These are phyloP conservation scores for Antedon mediterranea DNA, from an alignment of 53 echinoderm and acorn worm species.

Conservation along the genomic window DNA sequence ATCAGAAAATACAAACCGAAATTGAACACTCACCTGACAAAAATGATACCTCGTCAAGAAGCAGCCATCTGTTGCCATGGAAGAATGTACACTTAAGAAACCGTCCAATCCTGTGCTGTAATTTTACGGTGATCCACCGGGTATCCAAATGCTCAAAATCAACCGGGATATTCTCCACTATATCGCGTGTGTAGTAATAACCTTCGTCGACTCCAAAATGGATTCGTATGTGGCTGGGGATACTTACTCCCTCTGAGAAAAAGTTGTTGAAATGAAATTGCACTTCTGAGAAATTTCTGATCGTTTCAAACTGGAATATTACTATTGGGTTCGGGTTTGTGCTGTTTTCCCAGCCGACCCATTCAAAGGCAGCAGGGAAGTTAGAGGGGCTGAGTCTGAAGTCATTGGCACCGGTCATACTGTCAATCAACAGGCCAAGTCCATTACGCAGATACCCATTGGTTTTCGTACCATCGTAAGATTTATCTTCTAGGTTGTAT, in stretches of 20 bases:
- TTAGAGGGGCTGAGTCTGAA: conserved; percentile 61
- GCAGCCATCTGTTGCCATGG: conserved; percentile 68
- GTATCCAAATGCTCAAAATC: conserved; percentile 56
- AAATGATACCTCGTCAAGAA: conserved; percentile 70
- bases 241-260: conserved; percentile 58
- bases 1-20: background rate
- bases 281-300: conserved; percentile 71
- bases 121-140: conserved; percentile 61
- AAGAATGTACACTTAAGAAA: conserved; percentile 52
- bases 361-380: conserved; percentile 55
- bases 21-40: conserved; percentile 37
- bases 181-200: conserved; percentile 37
- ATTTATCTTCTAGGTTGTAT: conserved; percentile 53
- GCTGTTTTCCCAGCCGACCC: conserved; percentile 81
- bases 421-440: conserved; percentile 83
- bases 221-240: conserved; percentile 46
- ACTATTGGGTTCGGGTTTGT: conserved; percentile 49
- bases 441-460: conserved; percentile 47
- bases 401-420: conserved; percentile 55
- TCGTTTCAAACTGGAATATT: conserved; percentile 58
- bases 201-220: conserved; percentile 55
- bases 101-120: conserved; percentile 55
- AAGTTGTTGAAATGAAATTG: conserved; percentile 75
- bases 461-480: conserved; percentile 51
- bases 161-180: conserved; percentile 26